Evolutionary conservation across 2,888 invertebrate genomes (phyloP).

Genomic region (Julus scandinavius): DNA sequence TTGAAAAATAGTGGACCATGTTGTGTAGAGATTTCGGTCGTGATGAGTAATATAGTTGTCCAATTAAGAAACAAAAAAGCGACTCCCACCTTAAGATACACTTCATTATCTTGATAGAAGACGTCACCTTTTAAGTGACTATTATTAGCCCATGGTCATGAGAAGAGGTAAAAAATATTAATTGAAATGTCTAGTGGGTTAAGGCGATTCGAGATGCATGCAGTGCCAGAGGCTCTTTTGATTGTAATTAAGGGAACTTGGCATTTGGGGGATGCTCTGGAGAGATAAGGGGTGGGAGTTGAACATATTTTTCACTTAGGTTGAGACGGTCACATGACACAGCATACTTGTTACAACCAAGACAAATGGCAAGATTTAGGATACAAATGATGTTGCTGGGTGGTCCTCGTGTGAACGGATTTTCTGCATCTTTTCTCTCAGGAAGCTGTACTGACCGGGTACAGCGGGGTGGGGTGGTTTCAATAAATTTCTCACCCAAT

Average conservation of each 20-base stretch:
- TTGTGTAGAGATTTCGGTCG: neutral
- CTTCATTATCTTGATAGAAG: slow-evolving; percentile 45
- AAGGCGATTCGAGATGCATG: slow-evolving; percentile 42
- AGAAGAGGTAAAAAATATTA: slow-evolving; percentile 24
- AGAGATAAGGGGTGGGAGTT: neutral
- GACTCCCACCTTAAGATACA: slow-evolving; percentile 32
- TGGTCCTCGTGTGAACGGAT: slow-evolving; percentile 36
- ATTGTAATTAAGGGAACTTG: slow-evolving; percentile 2
- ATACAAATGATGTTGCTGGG: slow-evolving; percentile 45
- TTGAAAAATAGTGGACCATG: neutral
- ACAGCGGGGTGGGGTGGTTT: too few relatives aligned
- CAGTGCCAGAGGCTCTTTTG: neutral
- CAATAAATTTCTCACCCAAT: too few relatives aligned
- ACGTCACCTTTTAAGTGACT: slow-evolving; percentile 40
- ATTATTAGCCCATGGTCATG: slow-evolving; percentile 17
- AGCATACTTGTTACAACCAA: slow-evolving; percentile 1
- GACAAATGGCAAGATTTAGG: slow-evolving; percentile 31
- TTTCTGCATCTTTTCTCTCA: slow-evolving; percentile 22
- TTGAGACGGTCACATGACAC: slow-evolving; percentile 35
- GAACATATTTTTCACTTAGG: neutral
- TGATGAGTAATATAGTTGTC: slow-evolving; percentile 46
- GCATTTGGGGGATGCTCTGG: neutral
- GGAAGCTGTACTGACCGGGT: neutral
- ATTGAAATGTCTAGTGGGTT: slow-evolving; percentile 30
- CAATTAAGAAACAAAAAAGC: slow-evolving; percentile 17